Conservation (phyloP, 2,888 invertebrate genomes). For the Selenia dentaria region DNA sequence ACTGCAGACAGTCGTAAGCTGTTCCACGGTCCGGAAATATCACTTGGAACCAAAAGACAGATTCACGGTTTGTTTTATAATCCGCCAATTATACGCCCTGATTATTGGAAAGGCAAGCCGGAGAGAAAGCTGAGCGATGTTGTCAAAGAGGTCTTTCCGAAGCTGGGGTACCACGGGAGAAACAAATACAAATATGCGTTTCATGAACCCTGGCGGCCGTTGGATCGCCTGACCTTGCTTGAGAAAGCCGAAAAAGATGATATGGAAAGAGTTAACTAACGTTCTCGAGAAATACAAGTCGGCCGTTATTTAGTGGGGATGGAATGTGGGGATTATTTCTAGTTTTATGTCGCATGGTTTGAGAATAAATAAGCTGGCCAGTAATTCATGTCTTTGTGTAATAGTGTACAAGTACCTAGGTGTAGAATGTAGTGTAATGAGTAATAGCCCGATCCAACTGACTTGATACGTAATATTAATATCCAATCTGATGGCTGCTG, state of each 20-base stretch:
- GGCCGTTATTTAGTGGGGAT: constrained; percentile 57
- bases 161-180: constrained; percentile 69
- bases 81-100: constrained; percentile 63
- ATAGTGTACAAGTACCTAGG: too few species aligned
- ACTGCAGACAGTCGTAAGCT: constrained; percentile 48
- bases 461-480: too few species aligned
- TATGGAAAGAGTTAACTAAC: constrained; percentile 30
- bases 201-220: constrained; percentile 74
- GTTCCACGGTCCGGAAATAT: constrained; percentile 41
- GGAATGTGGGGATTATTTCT: constrained; percentile 15
- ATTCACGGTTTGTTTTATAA: constrained; percentile 59
- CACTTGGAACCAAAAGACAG: constrained; percentile 24
- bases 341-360: constrained; percentile 45
- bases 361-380: constrained; percentile 1
- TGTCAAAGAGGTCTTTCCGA: constrained; percentile 46
- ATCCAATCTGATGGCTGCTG: too few species aligned
- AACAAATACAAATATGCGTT: constrained; percentile 72
- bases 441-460: too few species aligned
- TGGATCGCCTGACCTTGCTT: constrained; percentile 62
- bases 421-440: too few species aligned
- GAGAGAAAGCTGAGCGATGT: constrained; percentile 39
- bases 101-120: constrained; percentile 62
- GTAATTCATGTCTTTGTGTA: neutral
- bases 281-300: constrained; percentile 31
- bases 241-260: constrained; percentile 66